Percentiles rank a stretch among this genome's conserved stretches.
phyloP scores from a whole-genome alignment of 2,797 vertebrate genomes.

The Tinamus major region DNA sequence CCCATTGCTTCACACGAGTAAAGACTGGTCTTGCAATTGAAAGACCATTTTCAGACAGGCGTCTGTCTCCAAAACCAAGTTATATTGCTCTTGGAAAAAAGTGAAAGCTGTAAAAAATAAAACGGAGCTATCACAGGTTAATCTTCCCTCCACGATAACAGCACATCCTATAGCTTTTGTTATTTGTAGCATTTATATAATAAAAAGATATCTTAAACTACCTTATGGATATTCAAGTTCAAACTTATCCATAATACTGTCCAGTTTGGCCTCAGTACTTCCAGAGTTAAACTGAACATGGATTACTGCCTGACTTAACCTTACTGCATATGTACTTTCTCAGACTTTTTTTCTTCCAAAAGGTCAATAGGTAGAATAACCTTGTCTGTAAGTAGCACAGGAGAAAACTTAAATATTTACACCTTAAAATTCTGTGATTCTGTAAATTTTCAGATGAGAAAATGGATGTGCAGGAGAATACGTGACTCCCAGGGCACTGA shows the following conservation, averaged over 20 bases:
- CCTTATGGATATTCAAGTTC: neutral
- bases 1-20: slow-evolving; percentile 37
- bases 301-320: neutral
- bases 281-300: neutral
- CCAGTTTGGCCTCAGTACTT: no score
- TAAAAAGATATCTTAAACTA: neutral
- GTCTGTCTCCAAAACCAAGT: neutral
- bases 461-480: neutral
- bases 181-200: neutral
- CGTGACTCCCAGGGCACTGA: neutral
- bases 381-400: neutral
- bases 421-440: neutral
- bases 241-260: neutral
- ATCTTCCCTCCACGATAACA: neutral
- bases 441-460: neutral
- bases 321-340: neutral
- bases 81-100: neutral
- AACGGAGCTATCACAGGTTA: rapidly evolving
- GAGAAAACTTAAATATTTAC: neutral
- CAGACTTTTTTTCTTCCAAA: neutral
- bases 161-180: neutral
- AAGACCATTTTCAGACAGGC: neutral
- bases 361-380: neutral
- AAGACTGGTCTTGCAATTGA: rapidly evolving
- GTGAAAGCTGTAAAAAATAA: neutral